Evolutionary conservation across 2,113 vertebrate species (phyloP), one percentile per base, ranked within the genome.

Genomic region (Microtus pennsylvanicus): DNA sequence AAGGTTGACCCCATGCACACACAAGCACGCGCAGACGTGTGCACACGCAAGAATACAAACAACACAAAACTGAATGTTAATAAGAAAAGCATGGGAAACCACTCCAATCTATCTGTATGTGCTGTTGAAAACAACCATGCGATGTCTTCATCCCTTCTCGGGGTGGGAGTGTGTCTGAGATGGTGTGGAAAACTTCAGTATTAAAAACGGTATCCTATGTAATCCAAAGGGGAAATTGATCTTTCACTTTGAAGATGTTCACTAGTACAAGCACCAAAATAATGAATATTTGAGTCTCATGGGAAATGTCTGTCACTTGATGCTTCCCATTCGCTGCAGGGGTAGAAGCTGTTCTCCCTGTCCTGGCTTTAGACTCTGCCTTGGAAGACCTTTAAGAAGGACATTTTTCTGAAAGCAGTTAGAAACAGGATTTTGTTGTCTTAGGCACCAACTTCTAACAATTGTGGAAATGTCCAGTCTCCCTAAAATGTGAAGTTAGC

Each of bases 211-310:
- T 92, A 83, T 82, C 67, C 42, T 93, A 81, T 86, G 94, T 92
- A 97, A 95, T 69, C 93, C 94, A 94, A 96, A 94, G 78, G 93
- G 94, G 95, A 96, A 97, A 97, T 96, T 93, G 85, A 93, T 74
- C 90, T 67, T 97, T 96, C 33, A 12, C 89, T 94, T 95, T 92
- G 77, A 94, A 96, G 80, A 78, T 76, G 33, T 93, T 93, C 90
- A 58, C 17, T 26, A 74, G 77, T 26, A 95, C 91, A 96, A 96
- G 95, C 94, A 95, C 52, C 42, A 67, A 90, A 92, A 95, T 94
- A 96, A 93, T 81, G 95, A 97, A 86, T 88, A 67, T 30, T 70
- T 70, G 74, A 12, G 45, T 93, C 95, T 92, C 90, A 67, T 74
- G 96, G 93, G 96, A 90, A 85, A 55, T 30, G 65, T 26, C 89